Evolutionary conservation across 2,888 invertebrate species (phyloP).

Genomic region (Zaprionus bogoriensis): DNA sequence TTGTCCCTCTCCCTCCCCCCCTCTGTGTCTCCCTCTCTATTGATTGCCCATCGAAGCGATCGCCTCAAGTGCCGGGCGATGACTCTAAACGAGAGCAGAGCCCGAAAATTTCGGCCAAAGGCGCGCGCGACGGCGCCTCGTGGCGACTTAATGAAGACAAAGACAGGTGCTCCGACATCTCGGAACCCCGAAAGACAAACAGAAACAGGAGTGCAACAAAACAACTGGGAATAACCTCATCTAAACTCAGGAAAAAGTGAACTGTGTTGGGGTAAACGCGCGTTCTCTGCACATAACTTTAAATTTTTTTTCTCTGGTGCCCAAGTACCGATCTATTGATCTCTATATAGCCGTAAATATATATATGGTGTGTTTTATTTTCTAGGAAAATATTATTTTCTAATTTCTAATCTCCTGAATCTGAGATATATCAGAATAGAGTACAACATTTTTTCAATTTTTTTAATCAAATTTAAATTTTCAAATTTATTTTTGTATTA

Average conservation of each 20-base stretch:
- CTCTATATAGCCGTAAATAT: too few relatives aligned
- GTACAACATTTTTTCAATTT: too few relatives aligned
- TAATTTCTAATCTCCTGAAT: too few relatives aligned
- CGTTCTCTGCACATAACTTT: too few relatives aligned
- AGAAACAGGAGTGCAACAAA: neutral
- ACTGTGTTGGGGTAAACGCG: neutral
- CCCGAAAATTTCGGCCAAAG: slow-evolving; percentile 14
- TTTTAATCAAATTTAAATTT: too few relatives aligned
- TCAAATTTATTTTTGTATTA: too few relatives aligned
- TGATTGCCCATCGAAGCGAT: slow-evolving; percentile 55
- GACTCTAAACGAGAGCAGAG: slow-evolving; percentile 37
- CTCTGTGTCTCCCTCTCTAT: slow-evolving; percentile 22
- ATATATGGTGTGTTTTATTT: too few relatives aligned
- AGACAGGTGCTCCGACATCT: slow-evolving; percentile 54
- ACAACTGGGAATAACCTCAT: neutral
- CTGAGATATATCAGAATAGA: too few relatives aligned
- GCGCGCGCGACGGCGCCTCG: neutral
- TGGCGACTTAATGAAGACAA: slow-evolving; percentile 54
- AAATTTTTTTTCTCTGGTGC: too few relatives aligned
- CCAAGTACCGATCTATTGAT: too few relatives aligned
- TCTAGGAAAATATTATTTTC: too few relatives aligned
- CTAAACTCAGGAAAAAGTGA: neutral
- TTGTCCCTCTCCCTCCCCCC: neutral
- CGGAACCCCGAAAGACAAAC: neutral
- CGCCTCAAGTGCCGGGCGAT: slow-evolving; percentile 27